phyloP scores from a whole-genome alignment of 2,797 vertebrate species.

The Trematomus bernacchii region DNA sequence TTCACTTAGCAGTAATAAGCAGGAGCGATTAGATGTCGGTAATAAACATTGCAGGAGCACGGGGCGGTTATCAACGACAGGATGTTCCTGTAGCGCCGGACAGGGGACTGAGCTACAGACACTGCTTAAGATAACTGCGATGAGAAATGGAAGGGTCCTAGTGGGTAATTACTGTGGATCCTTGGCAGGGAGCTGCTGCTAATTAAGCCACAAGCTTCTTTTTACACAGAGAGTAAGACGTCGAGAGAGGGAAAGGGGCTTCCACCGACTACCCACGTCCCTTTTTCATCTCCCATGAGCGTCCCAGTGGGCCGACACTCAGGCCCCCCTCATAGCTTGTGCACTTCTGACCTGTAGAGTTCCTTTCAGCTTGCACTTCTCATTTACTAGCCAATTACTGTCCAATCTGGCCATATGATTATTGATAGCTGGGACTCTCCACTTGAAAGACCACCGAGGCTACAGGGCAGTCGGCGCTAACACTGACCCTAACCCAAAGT shows the following conservation, averaged over 20 bases:
- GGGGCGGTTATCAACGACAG: constrained; percentile 47
- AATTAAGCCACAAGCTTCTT: constrained; percentile 80
- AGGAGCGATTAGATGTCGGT: constrained; percentile 62
- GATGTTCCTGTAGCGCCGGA: constrained; percentile 52
- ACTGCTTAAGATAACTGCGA: constrained; percentile 75
- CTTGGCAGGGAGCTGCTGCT: constrained; percentile 74
- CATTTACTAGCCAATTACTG: constrained; percentile 82
- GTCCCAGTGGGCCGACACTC: constrained; percentile 59
- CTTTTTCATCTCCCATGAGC: constrained; percentile 61
- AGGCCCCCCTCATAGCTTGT: constrained; percentile 37
- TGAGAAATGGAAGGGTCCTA: constrained; percentile 71
- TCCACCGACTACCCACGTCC: neutral
- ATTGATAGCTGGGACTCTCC: constrained; percentile 63
- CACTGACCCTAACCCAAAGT: constrained; percentile 23
- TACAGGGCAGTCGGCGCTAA: constrained; percentile 7
- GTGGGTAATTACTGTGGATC: constrained; percentile 79
- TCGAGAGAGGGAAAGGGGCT: constrained; percentile 15
- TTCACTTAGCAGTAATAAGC: constrained; percentile 65
- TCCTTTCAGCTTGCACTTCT: constrained; percentile 68
- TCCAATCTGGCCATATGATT: constrained; percentile 58
- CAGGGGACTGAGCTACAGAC: constrained; percentile 40
- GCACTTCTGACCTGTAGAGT: constrained; percentile 70
- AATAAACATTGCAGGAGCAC: constrained; percentile 49
- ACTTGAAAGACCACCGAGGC: constrained; percentile 43
- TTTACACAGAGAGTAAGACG: constrained; percentile 49